phyloP scores from a whole-genome alignment of 2,888 invertebrate genomes.

The Parnassius glacialis region DNA sequence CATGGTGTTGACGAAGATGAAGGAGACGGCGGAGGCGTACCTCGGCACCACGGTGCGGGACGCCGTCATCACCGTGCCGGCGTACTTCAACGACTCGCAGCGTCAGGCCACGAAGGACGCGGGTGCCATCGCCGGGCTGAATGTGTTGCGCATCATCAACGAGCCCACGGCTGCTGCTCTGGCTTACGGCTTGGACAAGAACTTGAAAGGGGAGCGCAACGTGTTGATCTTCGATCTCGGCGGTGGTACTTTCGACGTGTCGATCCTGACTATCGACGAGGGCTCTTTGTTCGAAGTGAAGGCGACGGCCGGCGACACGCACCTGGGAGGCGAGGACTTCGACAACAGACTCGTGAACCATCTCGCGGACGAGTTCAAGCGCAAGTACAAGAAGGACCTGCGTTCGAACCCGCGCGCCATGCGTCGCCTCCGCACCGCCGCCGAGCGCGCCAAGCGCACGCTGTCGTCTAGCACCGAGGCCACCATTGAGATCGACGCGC shows the following conservation, averaged over 20 bases:
- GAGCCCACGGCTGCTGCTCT: constrained; percentile 89
- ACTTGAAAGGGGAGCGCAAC: constrained; percentile 83
- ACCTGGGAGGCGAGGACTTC: constrained; percentile 71
- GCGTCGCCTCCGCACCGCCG: constrained; percentile 86
- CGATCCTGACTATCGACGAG: constrained; percentile 91
- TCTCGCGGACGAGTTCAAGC: constrained; percentile 44
- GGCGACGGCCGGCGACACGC: constrained; percentile 90
- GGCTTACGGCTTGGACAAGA: constrained; percentile 85
- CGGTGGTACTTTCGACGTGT: constrained; percentile 89
- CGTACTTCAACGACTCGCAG: constrained; percentile 88
- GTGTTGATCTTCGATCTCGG: constrained; percentile 85
- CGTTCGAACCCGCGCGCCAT: constrained; percentile 70
- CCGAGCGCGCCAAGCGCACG: constrained; percentile 89
- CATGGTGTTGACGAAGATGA: constrained; percentile 80
- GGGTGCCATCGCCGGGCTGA: constrained; percentile 87
- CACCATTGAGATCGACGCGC: constrained; percentile 86
- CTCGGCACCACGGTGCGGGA: constrained; percentile 84
- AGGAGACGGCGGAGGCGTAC: constrained; percentile 87
- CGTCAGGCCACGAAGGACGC: constrained; percentile 91
- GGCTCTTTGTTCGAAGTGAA: constrained; percentile 87
- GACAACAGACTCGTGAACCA: constrained; percentile 84
- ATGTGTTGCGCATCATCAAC: constrained; percentile 90
- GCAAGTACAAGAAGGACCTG: constrained; percentile 1
- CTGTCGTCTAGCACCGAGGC: constrained; percentile 89
- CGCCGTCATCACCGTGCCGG: constrained; percentile 90